A percentile compares a stretch with the other conserved stretches of the same genome.
These are phyloP conservation scores for Crypturellus undulatus DNA, from an alignment of 2,113 vertebrate species.

Conservation along the genomic window DNA sequence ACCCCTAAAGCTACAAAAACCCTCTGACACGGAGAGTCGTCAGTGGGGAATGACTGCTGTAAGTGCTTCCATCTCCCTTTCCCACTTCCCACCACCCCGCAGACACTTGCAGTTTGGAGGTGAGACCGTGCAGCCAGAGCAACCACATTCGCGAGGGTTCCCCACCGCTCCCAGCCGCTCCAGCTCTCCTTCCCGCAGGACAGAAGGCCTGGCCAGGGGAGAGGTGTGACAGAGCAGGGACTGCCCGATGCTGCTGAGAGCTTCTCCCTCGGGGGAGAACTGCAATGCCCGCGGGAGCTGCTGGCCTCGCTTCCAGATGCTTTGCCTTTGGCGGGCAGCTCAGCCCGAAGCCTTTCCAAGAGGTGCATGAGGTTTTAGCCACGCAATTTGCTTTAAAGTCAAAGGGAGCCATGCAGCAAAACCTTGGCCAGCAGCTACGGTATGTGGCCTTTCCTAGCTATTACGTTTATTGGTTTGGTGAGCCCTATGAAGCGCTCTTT, in stretches of 20 bases:
- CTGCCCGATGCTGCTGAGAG: neutral
- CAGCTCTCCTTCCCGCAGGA: neutral
- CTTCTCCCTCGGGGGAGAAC: neutral
- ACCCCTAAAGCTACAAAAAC: neutral
- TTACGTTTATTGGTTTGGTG: conserved; percentile 4
- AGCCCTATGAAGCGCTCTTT: neutral
- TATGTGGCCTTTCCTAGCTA: neutral
- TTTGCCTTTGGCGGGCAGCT: neutral
- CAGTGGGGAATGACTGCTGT: neutral
- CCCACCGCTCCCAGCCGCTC: neutral
- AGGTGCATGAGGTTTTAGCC: conserved; percentile 21
- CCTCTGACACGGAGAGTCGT: neutral
- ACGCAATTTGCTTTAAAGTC: conserved; percentile 17
- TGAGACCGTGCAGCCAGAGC: neutral
- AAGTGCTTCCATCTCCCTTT: neutral
- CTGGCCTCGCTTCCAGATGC: neutral
- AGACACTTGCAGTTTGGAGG: neutral
- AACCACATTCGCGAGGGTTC: neutral
- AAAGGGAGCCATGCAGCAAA: neutral
- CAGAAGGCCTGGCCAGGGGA: neutral
- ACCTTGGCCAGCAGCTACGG: neutral
- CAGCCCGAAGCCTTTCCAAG: neutral
- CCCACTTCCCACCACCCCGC: neutral
- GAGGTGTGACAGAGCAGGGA: neutral
- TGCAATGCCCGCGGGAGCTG: neutral